These are phyloP conservation scores for Agrotis segetum DNA, from an alignment of 2,888 invertebrate genomes.

Conservation along the genomic window DNA sequence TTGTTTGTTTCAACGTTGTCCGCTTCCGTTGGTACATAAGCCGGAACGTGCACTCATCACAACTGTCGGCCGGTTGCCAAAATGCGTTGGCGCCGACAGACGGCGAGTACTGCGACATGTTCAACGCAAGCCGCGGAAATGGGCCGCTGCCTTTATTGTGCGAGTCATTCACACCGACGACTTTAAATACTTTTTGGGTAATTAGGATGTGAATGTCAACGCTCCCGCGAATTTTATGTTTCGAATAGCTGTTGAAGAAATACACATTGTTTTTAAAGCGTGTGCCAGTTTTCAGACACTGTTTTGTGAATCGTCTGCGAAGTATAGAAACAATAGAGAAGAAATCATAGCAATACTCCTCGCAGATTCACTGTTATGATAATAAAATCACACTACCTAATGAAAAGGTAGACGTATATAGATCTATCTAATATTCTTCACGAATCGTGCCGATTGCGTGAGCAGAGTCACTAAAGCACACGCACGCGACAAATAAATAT, in stretches of 20 bases:
- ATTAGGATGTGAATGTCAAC: conserved; percentile 66
- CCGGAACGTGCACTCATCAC: conserved; percentile 75
- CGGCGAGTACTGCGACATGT: conserved; percentile 53
- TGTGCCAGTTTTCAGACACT: conserved; percentile 20
- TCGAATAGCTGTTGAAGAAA: conserved; percentile 19
- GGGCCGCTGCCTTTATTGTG: conserved; percentile 63
- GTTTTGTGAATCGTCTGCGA: conserved; percentile 23
- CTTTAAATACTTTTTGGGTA: conserved; percentile 68
- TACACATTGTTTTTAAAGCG: conserved; percentile 25
- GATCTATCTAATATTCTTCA: conserved; percentile 5
- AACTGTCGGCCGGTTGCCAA: conserved; percentile 73
- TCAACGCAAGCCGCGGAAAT: conserved; percentile 59
- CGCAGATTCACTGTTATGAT: conserved; percentile 20
- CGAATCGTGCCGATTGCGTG: conserved; percentile 24
- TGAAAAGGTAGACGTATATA: conserved; percentile 15
- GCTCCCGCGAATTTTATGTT: conserved; percentile 42
- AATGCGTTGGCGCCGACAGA: conserved; percentile 71
- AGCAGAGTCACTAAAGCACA: conserved; percentile 20
- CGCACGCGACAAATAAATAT: conserved; percentile 39
- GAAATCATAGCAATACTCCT: conserved; percentile 8
- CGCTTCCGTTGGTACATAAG: conserved; percentile 63
- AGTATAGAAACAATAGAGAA: conserved; percentile 4
- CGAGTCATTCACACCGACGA: conserved; percentile 71
- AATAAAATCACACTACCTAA: conserved; percentile 1
- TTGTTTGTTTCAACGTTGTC: conserved; percentile 53